phyloP scores from a whole-genome alignment of 2,113 vertebrate species.

The Trichomycterus rosablanca region DNA sequence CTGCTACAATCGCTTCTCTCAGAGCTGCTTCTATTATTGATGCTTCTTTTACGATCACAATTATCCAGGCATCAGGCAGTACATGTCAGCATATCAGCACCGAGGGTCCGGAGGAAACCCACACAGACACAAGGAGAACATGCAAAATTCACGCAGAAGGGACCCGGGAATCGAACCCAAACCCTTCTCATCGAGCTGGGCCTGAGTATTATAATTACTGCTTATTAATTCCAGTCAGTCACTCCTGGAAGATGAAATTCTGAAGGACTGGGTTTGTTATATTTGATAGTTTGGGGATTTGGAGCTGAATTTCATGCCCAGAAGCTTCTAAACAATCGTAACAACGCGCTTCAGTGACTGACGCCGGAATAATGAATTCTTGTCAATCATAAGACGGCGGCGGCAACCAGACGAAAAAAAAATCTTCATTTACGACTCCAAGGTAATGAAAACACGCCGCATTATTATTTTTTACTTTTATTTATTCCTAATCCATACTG shows the following conservation, averaged over 20 bases:
- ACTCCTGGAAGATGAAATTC: neutral
- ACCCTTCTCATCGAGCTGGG: too few species aligned
- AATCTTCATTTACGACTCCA: neutral
- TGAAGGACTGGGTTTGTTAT: neutral
- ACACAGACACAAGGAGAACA: too few species aligned
- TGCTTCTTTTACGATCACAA: neutral
- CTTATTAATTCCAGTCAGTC: neutral
- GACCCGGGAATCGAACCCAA: too few species aligned
- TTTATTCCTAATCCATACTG: too few species aligned
- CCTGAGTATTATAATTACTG: too few species aligned
- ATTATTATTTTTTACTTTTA: too few species aligned
- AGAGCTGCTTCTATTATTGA: neutral
- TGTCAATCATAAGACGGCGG: too few species aligned
- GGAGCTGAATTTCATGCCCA: neutral
- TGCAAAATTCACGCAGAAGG: too few species aligned
- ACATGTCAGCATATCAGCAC: too few species aligned
- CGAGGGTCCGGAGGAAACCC: too few species aligned
- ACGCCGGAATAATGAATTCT: neutral
- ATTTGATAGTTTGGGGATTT: too few species aligned
- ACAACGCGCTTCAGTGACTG: neutral
- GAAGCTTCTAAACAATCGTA: neutral
- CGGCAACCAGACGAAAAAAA: neutral
- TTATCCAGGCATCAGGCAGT: too few species aligned
- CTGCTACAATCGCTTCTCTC: neutral
- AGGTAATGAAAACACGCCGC: constrained; percentile 23